Evolutionary conservation across 2,888 invertebrate genomes (phyloP), one percentile per base, ranked within the genome.

Genomic region (Erebia epiphron): DNA sequence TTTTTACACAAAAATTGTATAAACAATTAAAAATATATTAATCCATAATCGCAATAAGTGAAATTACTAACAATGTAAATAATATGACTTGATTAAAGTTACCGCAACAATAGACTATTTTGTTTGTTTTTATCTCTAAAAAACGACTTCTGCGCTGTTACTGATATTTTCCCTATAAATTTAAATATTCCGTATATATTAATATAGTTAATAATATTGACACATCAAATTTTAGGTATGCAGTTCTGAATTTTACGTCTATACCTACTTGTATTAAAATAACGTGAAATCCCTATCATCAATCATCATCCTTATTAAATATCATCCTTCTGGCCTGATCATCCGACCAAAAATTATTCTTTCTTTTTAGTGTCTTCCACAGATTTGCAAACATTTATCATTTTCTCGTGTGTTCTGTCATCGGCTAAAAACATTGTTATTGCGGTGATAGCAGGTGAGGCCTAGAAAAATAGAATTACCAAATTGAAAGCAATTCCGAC

Each of bases 401-500:
- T 83, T 70, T 82, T 84, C 14, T 77, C 64, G 26, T 86, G 82
- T 68, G 87, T 75, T 7, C 76, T 76, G 8, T 78, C 78, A 72
- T 89, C 88, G 49, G 78, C 73, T 16, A 82, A 50, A 65, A 86
- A 80, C 52, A 88, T 69, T 69, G 82, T 78, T 68, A 83, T 52
- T 2, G 80, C 78, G 2, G 84, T 82, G 0, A 81, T 46, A 2
- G 82, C 82, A 72, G 89, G 85, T 68, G 87, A 80, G 43, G 79
- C 72, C 89, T 89, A 76, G 16, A 83, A 86, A 46, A 69, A 71
- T 56, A 70, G 64, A 66, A 50, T 50, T 46, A 58, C 50, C 54
- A 52, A 57, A 58, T n/a, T 8, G 9, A 35, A 35, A 35, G 14
- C n/a, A 35, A 58, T 35, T 14, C n/a, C n/a, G 7, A n/a, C 10